A percentile compares a stretch with the other conserved stretches of the same genome.
Conservation (phyloP, 2,113 vertebrate genomes). For the Calidris pygmaea region DNA sequence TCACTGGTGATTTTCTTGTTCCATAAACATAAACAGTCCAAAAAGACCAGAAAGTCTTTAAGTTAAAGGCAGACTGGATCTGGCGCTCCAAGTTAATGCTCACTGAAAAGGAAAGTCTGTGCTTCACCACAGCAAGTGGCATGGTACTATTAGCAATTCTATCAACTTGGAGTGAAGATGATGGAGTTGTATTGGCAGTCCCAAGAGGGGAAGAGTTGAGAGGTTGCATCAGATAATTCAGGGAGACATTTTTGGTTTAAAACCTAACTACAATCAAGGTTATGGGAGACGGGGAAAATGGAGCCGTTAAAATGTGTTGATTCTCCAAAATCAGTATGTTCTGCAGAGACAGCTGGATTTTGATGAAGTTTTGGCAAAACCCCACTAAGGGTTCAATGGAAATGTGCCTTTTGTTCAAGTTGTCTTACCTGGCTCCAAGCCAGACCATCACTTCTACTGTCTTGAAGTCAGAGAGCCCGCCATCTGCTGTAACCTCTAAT, state of each 20-base stretch:
- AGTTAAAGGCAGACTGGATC: background rate
- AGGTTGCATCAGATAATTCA: background rate
- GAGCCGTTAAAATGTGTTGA: background rate
- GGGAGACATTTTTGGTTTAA: background rate
- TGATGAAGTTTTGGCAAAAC: background rate
- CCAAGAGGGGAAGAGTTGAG: background rate
- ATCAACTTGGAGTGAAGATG: background rate
- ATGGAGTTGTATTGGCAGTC: background rate
- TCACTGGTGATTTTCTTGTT: background rate
- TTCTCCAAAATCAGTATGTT: background rate
- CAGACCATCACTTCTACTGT: background rate
- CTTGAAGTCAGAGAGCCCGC: background rate
- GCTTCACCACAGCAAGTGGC: background rate
- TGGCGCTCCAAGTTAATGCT: background rate
- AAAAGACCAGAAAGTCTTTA: background rate
- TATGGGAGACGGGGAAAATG: background rate
- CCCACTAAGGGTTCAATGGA: background rate
- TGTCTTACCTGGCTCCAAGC: background rate
- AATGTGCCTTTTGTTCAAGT: background rate
- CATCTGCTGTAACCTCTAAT: background rate
- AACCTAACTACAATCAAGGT: background rate
- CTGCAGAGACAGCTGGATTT: background rate
- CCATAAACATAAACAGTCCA: background rate
- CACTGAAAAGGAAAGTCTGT: background rate
- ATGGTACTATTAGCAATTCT: background rate